Conservation (phyloP, 2,797 vertebrate genomes). For the Lagorchestes hirsutus region DNA sequence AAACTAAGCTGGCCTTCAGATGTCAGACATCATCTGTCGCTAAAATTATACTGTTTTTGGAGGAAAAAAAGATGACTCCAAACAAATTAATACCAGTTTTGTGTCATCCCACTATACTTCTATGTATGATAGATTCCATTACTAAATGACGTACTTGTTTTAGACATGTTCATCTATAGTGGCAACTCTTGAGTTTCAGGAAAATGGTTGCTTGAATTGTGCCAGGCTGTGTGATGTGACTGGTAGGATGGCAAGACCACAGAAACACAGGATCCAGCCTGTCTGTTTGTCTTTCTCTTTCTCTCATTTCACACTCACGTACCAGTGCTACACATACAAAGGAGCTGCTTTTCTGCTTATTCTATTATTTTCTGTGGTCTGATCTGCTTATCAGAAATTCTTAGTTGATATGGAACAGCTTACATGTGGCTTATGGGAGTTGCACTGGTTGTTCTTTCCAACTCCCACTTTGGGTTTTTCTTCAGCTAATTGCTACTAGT, state of each 20-base stretch:
- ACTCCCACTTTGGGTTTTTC: not conserved
- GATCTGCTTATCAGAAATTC: constrained; percentile 4
- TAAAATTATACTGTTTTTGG: not conserved
- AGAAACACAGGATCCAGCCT: not conserved
- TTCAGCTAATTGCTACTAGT: not conserved
- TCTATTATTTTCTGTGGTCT: not conserved
- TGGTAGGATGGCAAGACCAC: not conserved
- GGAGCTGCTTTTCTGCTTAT: not conserved
- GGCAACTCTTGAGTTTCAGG: not conserved
- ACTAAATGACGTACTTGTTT: not conserved
- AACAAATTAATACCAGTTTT: not conserved
- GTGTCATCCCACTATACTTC: not conserved
- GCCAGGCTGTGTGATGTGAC: not conserved
- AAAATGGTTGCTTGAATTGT: constrained; percentile 11
- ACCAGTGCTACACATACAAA: not conserved
- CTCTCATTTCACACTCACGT: not conserved
- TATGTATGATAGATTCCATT: not conserved
- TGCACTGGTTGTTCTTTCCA: not conserved
- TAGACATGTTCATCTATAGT: not conserved
- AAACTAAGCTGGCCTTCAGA: not conserved
- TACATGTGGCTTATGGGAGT: not conserved
- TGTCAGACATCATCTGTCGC: constrained; percentile 3
- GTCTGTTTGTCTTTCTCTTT: not conserved
- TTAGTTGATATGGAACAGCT: constrained; percentile 47
- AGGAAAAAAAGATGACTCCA: not conserved